Base-by-base conservation (phyloP, 2,113 vertebrate genomes). In the Parus major region DNA sequence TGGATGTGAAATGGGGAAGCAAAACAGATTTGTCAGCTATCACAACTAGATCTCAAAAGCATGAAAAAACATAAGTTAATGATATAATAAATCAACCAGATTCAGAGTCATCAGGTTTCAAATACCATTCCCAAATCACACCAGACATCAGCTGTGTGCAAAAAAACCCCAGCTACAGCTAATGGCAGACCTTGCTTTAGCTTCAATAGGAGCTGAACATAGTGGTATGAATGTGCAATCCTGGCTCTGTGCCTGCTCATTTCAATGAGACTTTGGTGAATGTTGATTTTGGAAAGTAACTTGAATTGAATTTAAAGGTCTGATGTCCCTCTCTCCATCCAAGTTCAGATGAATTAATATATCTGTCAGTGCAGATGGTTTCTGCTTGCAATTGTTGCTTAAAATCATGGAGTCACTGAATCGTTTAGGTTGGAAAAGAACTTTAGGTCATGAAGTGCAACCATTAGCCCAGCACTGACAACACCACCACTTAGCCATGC, bases 221-320 rank as follows among this genome's bases (percentile, higher is more conserved):
- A 35, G 15, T 39, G 36, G 42, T 66, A 56, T 55, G 68, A 85
- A 82, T 61, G 35, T 76, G 52, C 46, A 83, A 10, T 44, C 24
- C 42, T 88, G 92, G 53, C 72, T 85, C 55, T 0, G 3, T 86
- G 76, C 63, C 77, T 65, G 36, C 49, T 90, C 25, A 77, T 94
- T 96, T 86, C 92, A 94, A 29, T 64, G 65, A 24, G 57, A 72
- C 28, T 90, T 88, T 77, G 50, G 81, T 72, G 59, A 71, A 81
- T 76, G 60, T 89, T 94, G 81, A 70, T 86, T 95, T 88, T 95
- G 93, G 92, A 86, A 95, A 85, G 85, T n/a, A 82, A 61, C 11
- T n/a, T 77, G 49, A 80, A 64, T 25, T 56, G 56, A 63, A 96
- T 28, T 76, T 76, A 64, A 72, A 83, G 15, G 61, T 69, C 59